A percentile compares a stretch with the other conserved stretches of the same genome.
Evolutionary conservation across 2,113 vertebrate species (phyloP).

Genomic region (Marcusenius ussheri): DNA sequence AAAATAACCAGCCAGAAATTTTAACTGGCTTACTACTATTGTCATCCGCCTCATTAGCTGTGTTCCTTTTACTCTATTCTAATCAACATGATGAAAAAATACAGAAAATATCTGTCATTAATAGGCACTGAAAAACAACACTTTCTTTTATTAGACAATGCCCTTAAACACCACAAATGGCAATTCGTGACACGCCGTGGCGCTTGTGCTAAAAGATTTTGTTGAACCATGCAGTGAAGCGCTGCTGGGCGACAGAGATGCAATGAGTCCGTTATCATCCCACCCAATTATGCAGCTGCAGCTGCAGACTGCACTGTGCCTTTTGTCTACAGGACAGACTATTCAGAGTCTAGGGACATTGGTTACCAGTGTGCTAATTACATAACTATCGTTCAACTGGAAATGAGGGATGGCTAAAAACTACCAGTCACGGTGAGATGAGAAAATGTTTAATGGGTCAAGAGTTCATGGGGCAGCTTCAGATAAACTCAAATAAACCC

Average conservation of each 20-base stretch:
- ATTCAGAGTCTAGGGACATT: not conserved
- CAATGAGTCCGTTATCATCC: not conserved
- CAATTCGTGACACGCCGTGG: not conserved
- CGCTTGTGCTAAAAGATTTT: not conserved
- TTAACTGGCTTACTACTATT: not conserved
- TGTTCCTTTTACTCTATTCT: not conserved
- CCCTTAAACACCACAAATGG: not conserved
- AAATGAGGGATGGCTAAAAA: not conserved
- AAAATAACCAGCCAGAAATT: not conserved
- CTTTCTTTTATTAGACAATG: not conserved
- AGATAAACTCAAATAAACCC: not conserved
- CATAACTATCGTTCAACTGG: not conserved
- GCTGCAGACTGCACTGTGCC: not conserved
- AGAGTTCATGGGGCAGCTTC: not conserved
- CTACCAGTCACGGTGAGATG: not conserved
- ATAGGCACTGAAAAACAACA: slow-evolving; percentile 1
- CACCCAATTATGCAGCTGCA: not conserved
- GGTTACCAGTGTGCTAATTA: not conserved
- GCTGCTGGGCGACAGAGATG: not conserved
- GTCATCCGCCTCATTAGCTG: not conserved
- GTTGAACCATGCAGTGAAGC: not conserved
- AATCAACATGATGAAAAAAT: not conserved
- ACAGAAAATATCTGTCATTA: not conserved
- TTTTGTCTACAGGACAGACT: not conserved
- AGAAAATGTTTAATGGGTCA: not conserved